phyloP scores from a whole-genome alignment of 30 jellyfish, hydroid and myxozoan genomes.

The Aurelia sp. region DNA sequence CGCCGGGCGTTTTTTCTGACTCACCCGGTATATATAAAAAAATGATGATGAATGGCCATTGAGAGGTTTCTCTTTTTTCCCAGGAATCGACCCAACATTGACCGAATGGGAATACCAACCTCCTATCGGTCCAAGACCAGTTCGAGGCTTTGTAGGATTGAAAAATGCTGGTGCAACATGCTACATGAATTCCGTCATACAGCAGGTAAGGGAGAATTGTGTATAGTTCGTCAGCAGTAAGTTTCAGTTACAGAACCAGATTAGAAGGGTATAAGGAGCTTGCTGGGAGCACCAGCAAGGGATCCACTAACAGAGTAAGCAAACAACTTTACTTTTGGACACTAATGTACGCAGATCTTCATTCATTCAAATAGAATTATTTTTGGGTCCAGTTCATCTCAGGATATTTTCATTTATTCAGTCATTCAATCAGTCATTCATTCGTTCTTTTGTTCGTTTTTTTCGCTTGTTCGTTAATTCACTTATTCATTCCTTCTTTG shows the following conservation, averaged over 20 bases:
- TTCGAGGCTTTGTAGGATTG: conserved; percentile 91
- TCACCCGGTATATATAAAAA: too few species aligned
- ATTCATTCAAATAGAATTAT: too few species aligned
- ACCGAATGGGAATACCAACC: conserved; percentile 98
- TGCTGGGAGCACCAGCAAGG: too few species aligned
- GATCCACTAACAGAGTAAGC: too few species aligned
- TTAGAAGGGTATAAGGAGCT: background rate
- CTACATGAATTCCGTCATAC: conserved; percentile 95
- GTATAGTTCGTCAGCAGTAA: background rate
- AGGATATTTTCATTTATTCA: background rate
- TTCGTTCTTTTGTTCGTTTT: background rate
- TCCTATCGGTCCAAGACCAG: conserved; percentile 95
- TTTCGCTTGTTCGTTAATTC: background rate
- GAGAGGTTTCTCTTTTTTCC: background rate
- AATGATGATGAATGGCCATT: too few species aligned
- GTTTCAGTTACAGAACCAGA: background rate
- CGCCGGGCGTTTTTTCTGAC: too few species aligned
- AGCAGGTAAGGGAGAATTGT: conserved; percentile 71
- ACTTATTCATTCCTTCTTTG: background rate
- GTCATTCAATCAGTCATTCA: background rate
- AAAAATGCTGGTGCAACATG: conserved; percentile 99
- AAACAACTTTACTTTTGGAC: too few species aligned
- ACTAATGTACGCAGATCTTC: too few species aligned
- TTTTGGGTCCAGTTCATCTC: background rate
- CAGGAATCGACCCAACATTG: conserved; percentile 70